Percentiles rank a stretch among this genome's conserved stretches.
phyloP scores from a whole-genome alignment of 2,888 invertebrate genomes.

The Tridacna crocea region DNA sequence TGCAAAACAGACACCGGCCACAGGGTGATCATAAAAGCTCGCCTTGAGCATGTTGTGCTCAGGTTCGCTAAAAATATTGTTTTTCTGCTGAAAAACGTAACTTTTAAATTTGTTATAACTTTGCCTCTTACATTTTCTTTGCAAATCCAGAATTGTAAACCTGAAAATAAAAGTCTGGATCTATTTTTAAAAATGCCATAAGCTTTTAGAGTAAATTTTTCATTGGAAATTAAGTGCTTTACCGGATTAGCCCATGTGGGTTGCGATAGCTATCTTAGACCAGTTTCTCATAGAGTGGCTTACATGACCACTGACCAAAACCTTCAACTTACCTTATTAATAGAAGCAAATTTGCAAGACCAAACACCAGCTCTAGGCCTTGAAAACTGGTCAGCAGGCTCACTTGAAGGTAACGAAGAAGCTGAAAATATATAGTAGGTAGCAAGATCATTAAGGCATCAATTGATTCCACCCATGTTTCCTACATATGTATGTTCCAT shows the following conservation, averaged over 20 bases:
- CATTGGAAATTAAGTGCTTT: not conserved
- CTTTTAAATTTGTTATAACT: too few relatives aligned
- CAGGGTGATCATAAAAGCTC: too few relatives aligned
- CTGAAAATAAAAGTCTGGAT: too few relatives aligned
- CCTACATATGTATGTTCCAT: not conserved
- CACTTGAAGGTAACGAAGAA: conserved; percentile 5
- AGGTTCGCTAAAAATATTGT: too few relatives aligned
- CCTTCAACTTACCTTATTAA: conserved; percentile 29
- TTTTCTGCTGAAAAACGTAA: too few relatives aligned
- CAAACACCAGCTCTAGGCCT: conserved; percentile 28
- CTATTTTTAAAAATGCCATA: too few relatives aligned
- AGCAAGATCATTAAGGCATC: not conserved
- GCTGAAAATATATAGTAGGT: conserved; percentile 3
- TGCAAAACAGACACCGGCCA: too few relatives aligned
- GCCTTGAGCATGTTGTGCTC: too few relatives aligned
- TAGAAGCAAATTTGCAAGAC: conserved; percentile 19
- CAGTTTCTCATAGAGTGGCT: conserved; percentile 2
- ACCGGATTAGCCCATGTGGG: not conserved
- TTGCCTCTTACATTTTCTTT: too few relatives aligned
- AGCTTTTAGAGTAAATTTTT: too few relatives aligned
- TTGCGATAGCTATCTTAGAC: not conserved
- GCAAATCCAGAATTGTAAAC: too few relatives aligned
- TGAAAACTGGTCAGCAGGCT: conserved; percentile 23
- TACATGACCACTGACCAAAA: conserved; percentile 1
- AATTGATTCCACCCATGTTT: conserved; percentile 3